Percentiles rank a stretch among this genome's conserved stretches.
phyloP scores from a whole-genome alignment of 2,113 vertebrate genomes.

The Corythoichthys intestinalis region DNA sequence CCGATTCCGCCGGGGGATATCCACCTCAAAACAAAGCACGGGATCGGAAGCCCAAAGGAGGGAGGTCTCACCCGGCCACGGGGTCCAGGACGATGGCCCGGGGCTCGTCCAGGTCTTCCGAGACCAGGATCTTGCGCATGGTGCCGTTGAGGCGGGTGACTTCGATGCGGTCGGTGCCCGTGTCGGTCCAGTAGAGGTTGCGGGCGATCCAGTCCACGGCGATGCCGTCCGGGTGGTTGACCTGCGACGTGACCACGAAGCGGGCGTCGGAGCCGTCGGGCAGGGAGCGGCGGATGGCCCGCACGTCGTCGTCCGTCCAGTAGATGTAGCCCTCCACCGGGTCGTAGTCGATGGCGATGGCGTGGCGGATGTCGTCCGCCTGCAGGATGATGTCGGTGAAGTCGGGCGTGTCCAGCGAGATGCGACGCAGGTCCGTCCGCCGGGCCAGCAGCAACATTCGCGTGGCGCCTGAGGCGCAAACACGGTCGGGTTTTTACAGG shows the following conservation, averaged over 20 bases:
- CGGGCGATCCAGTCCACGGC: slow-evolving; percentile 95
- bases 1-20: too few relatives aligned
- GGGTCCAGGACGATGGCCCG: slow-evolving; percentile 94
- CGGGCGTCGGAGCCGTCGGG: slow-evolving; percentile 85
- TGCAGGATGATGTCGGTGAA: slow-evolving; percentile 92
- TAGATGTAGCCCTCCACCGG: slow-evolving; percentile 90
- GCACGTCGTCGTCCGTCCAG: slow-evolving; percentile 95
- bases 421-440: slow-evolving; percentile 86
- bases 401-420: slow-evolving; percentile 92
- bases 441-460: slow-evolving; percentile 88
- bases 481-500: too few relatives aligned
- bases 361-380: slow-evolving; percentile 91
- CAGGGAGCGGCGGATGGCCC: slow-evolving; percentile 85
- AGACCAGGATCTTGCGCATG: slow-evolving; percentile 95
- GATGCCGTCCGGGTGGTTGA: slow-evolving; percentile 92
- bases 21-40: too few relatives aligned
- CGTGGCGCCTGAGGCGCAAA: slow-evolving; percentile 71
- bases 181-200: slow-evolving; percentile 97
- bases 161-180: slow-evolving; percentile 93
- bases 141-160: slow-evolving; percentile 93
- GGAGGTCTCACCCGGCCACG: slow-evolving; percentile 78
- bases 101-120: slow-evolving; percentile 92
- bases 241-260: slow-evolving; percentile 88
- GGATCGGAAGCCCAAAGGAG: too few relatives aligned
- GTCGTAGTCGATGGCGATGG: slow-evolving; percentile 96